Percentiles rank a stretch among this genome's conserved stretches.
phyloP scores from a whole-genome alignment of 1,140 invertebrate species.

The Bicyclus anynana region DNA sequence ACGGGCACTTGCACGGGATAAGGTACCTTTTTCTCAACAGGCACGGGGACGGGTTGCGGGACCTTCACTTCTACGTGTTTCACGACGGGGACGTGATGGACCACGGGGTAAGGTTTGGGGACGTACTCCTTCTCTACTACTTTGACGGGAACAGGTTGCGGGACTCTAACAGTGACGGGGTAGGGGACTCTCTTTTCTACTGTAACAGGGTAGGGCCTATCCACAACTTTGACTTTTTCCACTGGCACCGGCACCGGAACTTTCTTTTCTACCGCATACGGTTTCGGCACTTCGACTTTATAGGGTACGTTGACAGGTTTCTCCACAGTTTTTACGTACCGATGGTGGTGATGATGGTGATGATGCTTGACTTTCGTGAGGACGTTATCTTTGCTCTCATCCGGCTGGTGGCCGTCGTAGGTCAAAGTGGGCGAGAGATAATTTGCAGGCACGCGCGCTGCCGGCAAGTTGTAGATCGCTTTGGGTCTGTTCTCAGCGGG shows the following conservation, averaged over 20 bases:
- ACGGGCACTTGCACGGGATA: slow-evolving; percentile 72
- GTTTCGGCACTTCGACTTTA: slow-evolving; percentile 75
- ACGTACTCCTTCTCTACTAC: slow-evolving; percentile 74
- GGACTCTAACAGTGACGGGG: slow-evolving; percentile 79
- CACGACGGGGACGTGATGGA: slow-evolving; percentile 72
- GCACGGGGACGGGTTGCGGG: slow-evolving; percentile 67
- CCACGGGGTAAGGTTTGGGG: slow-evolving; percentile 79
- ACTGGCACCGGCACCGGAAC: slow-evolving; percentile 79
- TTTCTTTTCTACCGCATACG: slow-evolving; percentile 80
- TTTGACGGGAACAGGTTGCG: slow-evolving; percentile 74
- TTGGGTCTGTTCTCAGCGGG: slow-evolving; percentile 12
- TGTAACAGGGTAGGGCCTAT: slow-evolving; percentile 80
- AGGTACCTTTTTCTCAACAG: slow-evolving; percentile 78
- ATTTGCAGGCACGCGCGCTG: neutral
- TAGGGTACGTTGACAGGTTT: slow-evolving; percentile 73
- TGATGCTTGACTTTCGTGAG: slow-evolving; percentile 79
- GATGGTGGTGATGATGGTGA: slow-evolving; percentile 80
- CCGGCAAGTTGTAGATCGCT: neutral
- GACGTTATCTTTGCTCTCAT: slow-evolving; percentile 42
- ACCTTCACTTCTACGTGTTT: slow-evolving; percentile 76
- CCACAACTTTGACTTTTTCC: slow-evolving; percentile 81
- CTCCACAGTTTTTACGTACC: slow-evolving; percentile 78
- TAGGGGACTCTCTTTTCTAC: slow-evolving; percentile 82
- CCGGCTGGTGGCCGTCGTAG: slow-evolving; percentile 41
- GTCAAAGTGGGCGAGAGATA: slow-evolving; percentile 19